Evolutionary conservation across 2,797 vertebrate species (phyloP), one percentile per base, ranked within the genome.

Genomic region (Typhlichthys eigenmanni): DNA sequence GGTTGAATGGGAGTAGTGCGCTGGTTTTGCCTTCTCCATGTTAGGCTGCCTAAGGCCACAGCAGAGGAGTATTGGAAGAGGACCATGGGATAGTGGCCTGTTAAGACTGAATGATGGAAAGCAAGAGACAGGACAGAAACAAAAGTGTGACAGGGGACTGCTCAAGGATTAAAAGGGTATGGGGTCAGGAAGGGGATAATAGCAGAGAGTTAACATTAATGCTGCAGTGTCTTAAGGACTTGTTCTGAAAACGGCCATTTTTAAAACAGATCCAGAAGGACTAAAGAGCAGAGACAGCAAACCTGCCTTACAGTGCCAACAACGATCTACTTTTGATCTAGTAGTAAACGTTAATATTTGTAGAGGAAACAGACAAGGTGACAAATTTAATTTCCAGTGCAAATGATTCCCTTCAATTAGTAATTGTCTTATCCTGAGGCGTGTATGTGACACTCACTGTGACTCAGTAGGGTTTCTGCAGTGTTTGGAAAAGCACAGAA

Each of bases 1-100:
- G 68, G 61, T 60, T 68, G 60, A 52, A 60, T 69, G 76, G 81
- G 72, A 72, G 69, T 75, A 76, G 85, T 88, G 82, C 76, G 67
- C 34, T 32, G 68, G 62, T 65, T 78, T 75, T 78, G 66, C 43
- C 73, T 79, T 82, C 70, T 60, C 13, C 51, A 55, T 17, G 54
- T 11, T 46, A 4, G 50, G 68, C 5, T 19, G 67, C 62, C 62
- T 32, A 14, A 46, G 43, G 58, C 51, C 46, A 49, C 47, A 32
- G 13, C 9, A 3, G 34, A 38, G 62, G 13, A 9, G 2, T 9
- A 48, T 14, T 32, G n/a, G 50, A 17, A 46, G 47, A 59, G 32
- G 53, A 24, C 24, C 10, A 5, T 8, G 14, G 47, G 24, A 51
- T 6, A 5, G 38, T 29, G 24, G 24, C 24, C 24, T 29, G 24